Evolutionary conservation across 2,888 invertebrate species (phyloP), one percentile per base, ranked within the genome.

Genomic region (Anticlea derivata): DNA sequence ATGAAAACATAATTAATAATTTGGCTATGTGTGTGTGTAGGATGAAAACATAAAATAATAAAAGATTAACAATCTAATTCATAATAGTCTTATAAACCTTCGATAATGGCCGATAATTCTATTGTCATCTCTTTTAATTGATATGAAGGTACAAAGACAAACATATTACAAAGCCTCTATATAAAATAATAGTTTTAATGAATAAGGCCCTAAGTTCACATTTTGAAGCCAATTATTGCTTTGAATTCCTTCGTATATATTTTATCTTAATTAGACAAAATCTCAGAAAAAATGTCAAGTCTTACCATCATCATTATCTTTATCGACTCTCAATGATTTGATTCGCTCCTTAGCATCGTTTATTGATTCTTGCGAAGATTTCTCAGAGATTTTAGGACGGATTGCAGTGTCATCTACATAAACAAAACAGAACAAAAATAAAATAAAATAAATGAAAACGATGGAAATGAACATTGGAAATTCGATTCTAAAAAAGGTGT

Each of bases 261-360:
- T 17, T 17, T 17, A 17, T 17, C n/a, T n/a, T n/a, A n/a, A n/a
- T n/a, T n/a, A n/a, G n/a, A n/a, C n/a, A n/a, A n/a, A n/a, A n/a
- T 17, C 17, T 17, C 4, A 17, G 33, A 48, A 44, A 54, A 47
- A 24, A 47, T 52, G 22, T 62, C 50, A 59, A 59, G 51, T 68
- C 83, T 90, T 89, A 90, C 90, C 90, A 59, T 90, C 88, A 17
- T 89, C 87, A 44, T 88, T 87, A 31, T 87, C 88, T 69, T 83
- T 80, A 77, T 86, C 90, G 51, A 87, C 83, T 82, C 87, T 90
- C 56, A 90, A 78, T 1, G 89, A 88, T 47, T 87, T 86, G 68
- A 90, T 89, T 66, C 85, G 68, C 69, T 83, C 74, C 80, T 89
- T 90, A 64, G 68, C 89, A 58, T 89, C 89, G 37, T 86, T 86